Evolutionary conservation across 2,888 invertebrate species (phyloP), one percentile per base, ranked within the genome.

Genomic region (Orchesella flavescens): DNA sequence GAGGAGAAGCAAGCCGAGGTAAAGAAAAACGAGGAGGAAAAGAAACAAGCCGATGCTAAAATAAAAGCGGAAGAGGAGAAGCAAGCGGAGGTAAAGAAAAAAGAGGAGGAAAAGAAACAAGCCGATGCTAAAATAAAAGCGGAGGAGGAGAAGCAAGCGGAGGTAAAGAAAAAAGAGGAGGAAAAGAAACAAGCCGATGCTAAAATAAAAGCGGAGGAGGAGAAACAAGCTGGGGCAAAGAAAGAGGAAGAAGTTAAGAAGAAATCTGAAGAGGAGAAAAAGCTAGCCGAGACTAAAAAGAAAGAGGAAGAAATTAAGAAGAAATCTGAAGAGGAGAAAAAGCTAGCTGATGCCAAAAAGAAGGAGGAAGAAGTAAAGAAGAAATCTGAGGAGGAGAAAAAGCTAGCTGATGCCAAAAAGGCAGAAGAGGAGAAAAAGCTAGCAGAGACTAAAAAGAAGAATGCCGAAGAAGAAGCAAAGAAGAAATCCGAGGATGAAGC

Each of bases 261-360:
- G 63, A 89, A 87, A 43, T 88, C 88, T n/a, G 86, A 86, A 34
- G 80, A 85, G 65, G 85, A 84, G 57, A 21, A 34, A 34, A 34
- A 7, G 57, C 19, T 12, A 24, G 57, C 57, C 17, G 12, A n/a
- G n/a, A n/a, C 9, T 1, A 34, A 24, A 17, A 85, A 87, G 49
- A 68, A 53, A 53, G 88, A 89, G 46, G 88, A 87, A 65, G 90
- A 90, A 87, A 90, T 88, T 82, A 90, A 89, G 76, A 44, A 46
- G 57, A 68, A 77, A 66, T 57, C 23, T 23, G 59, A 80, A 44
- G 57, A 46, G 17, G 21, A 72, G 13, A n/a, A n/a, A n/a, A n/a
- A n/a, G n/a, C n/a, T n/a, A n/a, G 34, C 63, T 19, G 13, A 4
- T 13, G 63, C 83, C 90, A 90, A n/a, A 89, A 87, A 83, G 89